phyloP scores from a whole-genome alignment of 2,888 invertebrate genomes.

The Caenorhabditis virilis region DNA sequence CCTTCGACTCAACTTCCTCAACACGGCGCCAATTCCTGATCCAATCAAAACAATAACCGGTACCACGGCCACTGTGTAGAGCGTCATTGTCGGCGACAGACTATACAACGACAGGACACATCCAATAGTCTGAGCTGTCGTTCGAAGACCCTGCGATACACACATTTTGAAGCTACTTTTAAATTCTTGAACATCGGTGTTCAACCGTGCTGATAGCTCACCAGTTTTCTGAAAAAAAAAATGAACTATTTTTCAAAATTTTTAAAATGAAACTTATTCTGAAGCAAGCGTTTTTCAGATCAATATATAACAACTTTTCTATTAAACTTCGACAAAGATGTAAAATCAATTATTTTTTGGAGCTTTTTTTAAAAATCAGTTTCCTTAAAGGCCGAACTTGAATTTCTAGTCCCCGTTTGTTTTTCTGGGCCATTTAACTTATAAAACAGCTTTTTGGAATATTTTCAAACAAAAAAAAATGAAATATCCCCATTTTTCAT shows the following conservation, averaged over 20 bases:
- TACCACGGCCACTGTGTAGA: conserved; percentile 82
- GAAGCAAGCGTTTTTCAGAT: too few species aligned
- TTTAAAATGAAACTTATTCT: too few species aligned
- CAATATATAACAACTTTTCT: too few species aligned
- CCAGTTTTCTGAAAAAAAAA: conserved; percentile 72
- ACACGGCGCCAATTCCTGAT: conserved; percentile 79
- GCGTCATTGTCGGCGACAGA: conserved; percentile 88
- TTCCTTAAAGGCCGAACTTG: too few species aligned
- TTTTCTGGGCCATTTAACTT: too few species aligned
- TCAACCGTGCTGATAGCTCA: conserved; percentile 87
- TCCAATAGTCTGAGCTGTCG: conserved; percentile 79
- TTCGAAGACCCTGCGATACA: conserved; percentile 87
- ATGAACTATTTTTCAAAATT: conserved; percentile 1
- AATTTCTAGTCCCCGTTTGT: too few species aligned
- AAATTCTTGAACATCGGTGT: conserved; percentile 92
- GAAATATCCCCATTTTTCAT: too few species aligned
- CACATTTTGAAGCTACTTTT: conserved; percentile 93
- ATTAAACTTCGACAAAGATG: too few species aligned
- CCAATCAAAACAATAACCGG: conserved; percentile 86
- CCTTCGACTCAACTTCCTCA: conserved; percentile 70
- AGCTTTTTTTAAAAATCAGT: too few species aligned
- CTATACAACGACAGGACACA: conserved; percentile 81
- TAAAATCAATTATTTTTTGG: too few species aligned
- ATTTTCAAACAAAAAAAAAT: too few species aligned
- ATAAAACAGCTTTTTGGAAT: too few species aligned